A percentile compares a stretch with the other conserved stretches of the same genome.
These are phyloP conservation scores for Folsomia candida DNA, from an alignment of 2,888 invertebrate genomes.

Conservation along the genomic window DNA sequence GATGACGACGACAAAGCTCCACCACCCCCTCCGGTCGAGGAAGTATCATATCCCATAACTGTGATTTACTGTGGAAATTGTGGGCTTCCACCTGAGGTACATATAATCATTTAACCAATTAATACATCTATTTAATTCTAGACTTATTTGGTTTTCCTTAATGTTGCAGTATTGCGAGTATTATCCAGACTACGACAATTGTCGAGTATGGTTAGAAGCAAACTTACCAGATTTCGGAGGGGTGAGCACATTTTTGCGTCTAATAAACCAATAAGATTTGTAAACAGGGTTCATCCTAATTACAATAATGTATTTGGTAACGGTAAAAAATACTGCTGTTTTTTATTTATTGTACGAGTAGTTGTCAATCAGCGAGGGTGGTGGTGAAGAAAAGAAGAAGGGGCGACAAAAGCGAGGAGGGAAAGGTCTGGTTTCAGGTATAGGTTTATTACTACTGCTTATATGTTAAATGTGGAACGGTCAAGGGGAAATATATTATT, in stretches of 20 bases:
- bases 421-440: conserved; percentile 60
- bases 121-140: neutral
- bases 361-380: conserved; percentile 59
- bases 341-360: conserved; percentile 22
- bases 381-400: conserved; percentile 83
- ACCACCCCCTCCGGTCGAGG: conserved; percentile 15
- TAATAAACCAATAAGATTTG: neutral
- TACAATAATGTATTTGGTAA: neutral
- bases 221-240: conserved; percentile 91
- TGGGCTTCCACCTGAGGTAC: conserved; percentile 88
- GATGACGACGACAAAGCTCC: neutral
- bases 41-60: conserved; percentile 75
- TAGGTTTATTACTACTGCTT: too few species aligned
- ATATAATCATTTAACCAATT: neutral
- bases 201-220: conserved; percentile 93
- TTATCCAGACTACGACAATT: conserved; percentile 95
- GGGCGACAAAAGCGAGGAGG: conserved; percentile 96
- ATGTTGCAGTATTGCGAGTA: conserved; percentile 86
- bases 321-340: conserved; percentile 6
- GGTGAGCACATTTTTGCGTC: conserved; percentile 56
- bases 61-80: conserved; percentile 92
- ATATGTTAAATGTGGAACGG: too few species aligned
- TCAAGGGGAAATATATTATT: too few species aligned
- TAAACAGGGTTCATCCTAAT: neutral
- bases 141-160: conserved; percentile 32